A percentile compares a stretch with the other conserved stretches of the same genome.
phyloP scores from a whole-genome alignment of 1,140 invertebrate species.

The Hydropsyche tenuis region DNA sequence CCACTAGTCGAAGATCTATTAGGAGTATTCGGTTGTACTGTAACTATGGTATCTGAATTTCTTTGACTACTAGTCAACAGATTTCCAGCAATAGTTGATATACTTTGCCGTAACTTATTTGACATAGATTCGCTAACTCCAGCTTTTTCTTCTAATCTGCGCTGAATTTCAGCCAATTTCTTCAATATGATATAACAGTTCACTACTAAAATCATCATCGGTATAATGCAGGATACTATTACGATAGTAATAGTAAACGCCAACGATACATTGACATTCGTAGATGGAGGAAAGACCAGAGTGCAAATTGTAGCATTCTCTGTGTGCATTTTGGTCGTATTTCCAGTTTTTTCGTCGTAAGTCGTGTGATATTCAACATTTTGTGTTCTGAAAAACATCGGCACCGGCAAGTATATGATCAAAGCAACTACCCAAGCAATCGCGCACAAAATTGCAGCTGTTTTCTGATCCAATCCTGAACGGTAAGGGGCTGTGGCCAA shows the following conservation, averaged over 20 bases:
- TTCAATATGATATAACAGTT: slow-evolving; percentile 67
- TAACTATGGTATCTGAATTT: neutral
- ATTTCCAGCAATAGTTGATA: slow-evolving; percentile 40
- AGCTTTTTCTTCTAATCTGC: slow-evolving; percentile 42
- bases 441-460: slow-evolving; percentile 57
- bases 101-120: slow-evolving; percentile 41
- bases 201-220: slow-evolving; percentile 65
- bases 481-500: slow-evolving; percentile 66
- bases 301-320: slow-evolving; percentile 61
- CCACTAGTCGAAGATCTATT: slow-evolving; percentile 21
- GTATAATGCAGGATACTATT: slow-evolving; percentile 63
- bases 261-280: slow-evolving; percentile 61
- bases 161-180: slow-evolving; percentile 52
- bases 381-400: slow-evolving; percentile 63
- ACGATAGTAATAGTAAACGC: slow-evolving; percentile 64
- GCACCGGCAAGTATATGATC: slow-evolving; percentile 62
- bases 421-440: slow-evolving; percentile 63
- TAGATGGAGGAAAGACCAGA: slow-evolving; percentile 63
- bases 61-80: slow-evolving; percentile 28
- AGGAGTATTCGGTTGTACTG: neutral
- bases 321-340: neutral
- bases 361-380: slow-evolving; percentile 44
- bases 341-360: neutral
- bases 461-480: slow-evolving; percentile 60
- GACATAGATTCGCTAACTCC: neutral